Percentiles rank a stretch among this genome's conserved stretches.
Evolutionary conservation across 2,797 vertebrate species (phyloP).

Genomic region (Lepus oiostolus): DNA sequence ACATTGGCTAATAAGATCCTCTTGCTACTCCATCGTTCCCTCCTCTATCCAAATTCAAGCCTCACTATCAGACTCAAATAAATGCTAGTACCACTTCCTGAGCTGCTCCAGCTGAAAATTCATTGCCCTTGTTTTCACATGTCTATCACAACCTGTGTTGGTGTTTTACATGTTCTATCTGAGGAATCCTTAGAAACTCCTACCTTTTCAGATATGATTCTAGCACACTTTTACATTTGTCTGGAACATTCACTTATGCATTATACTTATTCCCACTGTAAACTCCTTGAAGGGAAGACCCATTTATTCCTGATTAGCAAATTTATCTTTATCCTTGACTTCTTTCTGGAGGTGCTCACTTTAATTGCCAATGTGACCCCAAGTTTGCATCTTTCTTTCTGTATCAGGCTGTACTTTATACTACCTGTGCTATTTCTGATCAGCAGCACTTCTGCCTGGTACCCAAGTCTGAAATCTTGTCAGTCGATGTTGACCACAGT

Average conservation of each 20-base stretch:
- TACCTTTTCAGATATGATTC: background rate
- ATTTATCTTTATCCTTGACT: background rate
- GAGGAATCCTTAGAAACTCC: background rate
- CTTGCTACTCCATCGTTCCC: background rate
- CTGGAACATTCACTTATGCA: background rate
- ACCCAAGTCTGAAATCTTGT: background rate
- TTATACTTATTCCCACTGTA: background rate
- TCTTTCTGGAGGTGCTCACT: background rate
- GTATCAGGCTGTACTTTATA: background rate
- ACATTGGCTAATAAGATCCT: background rate
- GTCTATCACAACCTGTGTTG: background rate
- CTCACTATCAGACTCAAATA: background rate
- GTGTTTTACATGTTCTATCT: background rate
- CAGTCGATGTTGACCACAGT: background rate
- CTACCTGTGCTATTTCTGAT: background rate
- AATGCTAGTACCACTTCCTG: background rate
- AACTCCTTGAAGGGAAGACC: background rate
- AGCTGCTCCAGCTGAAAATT: background rate
- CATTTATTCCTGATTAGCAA: background rate
- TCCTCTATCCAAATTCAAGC: background rate
- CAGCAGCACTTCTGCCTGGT: background rate
- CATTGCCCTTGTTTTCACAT: background rate
- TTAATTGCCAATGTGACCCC: background rate
- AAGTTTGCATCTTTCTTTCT: background rate
- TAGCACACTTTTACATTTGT: background rate